A percentile compares a stretch with the other conserved stretches of the same genome.
These are phyloP conservation scores for Tangara arthus DNA, from an alignment of 2,797 vertebrate genomes.

Conservation along the genomic window DNA sequence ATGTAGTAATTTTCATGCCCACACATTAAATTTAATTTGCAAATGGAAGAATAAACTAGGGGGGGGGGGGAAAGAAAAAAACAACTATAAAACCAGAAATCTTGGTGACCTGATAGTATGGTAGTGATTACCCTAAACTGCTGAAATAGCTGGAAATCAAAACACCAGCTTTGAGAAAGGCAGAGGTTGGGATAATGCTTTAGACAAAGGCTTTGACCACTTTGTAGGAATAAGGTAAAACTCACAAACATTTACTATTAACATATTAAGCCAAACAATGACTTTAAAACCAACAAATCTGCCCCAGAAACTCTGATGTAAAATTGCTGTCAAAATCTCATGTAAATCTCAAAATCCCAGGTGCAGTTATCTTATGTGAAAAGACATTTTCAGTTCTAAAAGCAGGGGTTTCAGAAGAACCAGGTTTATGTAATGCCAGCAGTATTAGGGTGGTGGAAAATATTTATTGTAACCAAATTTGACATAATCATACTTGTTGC, in stretches of 20 bases:
- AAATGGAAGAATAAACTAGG: background rate
- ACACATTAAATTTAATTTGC: background rate
- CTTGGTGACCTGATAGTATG: background rate
- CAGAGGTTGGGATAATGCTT: accelerated
- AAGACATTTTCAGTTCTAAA: background rate
- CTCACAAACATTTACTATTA: background rate
- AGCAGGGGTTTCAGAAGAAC: background rate
- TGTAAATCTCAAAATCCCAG: background rate
- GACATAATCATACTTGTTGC: background rate
- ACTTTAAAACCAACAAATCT: background rate
- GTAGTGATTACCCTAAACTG: background rate
- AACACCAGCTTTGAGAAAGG: background rate
- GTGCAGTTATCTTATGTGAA: background rate
- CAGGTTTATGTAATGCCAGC: background rate
- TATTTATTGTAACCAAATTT: background rate
- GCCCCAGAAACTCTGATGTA: background rate
- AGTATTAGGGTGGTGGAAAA: background rate
- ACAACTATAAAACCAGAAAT: background rate
- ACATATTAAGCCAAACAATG: background rate
- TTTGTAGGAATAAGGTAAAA: background rate
- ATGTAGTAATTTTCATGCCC: background rate
- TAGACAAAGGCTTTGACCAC: background rate
- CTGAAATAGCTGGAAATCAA: background rate
- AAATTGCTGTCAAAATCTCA: background rate
- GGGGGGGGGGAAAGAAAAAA: accelerated